Base-by-base conservation (phyloP, 1,140 invertebrate species). In the Orius laevigatus region DNA sequence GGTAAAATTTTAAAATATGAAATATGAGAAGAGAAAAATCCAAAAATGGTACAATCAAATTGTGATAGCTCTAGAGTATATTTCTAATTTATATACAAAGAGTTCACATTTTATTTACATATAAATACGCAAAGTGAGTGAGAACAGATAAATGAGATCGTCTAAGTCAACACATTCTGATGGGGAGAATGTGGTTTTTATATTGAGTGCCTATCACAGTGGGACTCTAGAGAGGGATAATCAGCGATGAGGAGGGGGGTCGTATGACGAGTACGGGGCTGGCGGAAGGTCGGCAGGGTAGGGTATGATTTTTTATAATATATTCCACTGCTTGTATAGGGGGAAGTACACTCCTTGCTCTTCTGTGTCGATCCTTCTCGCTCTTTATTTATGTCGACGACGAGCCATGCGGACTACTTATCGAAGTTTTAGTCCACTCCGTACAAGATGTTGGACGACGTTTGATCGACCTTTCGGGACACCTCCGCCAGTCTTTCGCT, bases 371-470 rank as follows among this genome's bases (percentile, higher is more conserved):
- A 72, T 66, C 34, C 65, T 5, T 69, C 64, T 46, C 71, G 66
- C 25, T 70, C 53, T 48, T 70, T 66, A 52, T 71, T 73, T n/a
- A n/a, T n/a, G n/a, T n/a, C n/a, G n/a, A n/a, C n/a, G 48, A 72
- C 71, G 49, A 70, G 57, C 70, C 69, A 78, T 44, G 64, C 70
- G 42, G 79, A 67, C 55, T n/a, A n/a, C n/a, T 80, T 78, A 57
- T 79, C 78, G 20, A 79, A 83, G 61, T 92, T 86, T 60, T 87
- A 83, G 0, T 82, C 85, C 12, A 87, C 87, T 25, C 87, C 87
- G 0, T n/a, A 93, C 86, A 1, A n/a, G n/a, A n/a, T n/a, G 88
- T 93, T 64, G 92, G 88, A n/a, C 88, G 69, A 10, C 88, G 69
- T 63, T 88, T 87, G 53, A 88, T 84, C 33, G 79, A 81, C 36